A percentile compares a stretch with the other conserved stretches of the same genome.
Evolutionary conservation across 2,113 vertebrate genomes (phyloP).

Genomic region (Brachirus orientalis): DNA sequence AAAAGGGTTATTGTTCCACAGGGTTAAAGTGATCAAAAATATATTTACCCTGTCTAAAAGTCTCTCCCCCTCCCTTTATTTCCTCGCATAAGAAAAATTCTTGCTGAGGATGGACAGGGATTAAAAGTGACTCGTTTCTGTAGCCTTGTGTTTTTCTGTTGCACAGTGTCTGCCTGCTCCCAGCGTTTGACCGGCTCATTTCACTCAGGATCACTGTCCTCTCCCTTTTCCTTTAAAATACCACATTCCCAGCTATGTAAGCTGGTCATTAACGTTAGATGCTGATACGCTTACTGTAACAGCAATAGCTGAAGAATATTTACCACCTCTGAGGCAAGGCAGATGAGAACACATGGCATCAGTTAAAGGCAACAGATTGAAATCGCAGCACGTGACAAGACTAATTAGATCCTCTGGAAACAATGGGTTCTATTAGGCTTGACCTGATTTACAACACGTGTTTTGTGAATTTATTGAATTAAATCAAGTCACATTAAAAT

Average conservation of each 20-base stretch:
- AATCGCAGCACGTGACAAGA: conserved; percentile 60
- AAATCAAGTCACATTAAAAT: background rate
- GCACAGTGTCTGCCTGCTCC: conserved; percentile 28
- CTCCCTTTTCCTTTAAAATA: conserved; percentile 30
- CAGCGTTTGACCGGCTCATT: conserved; percentile 44
- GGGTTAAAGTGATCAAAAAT: conserved; percentile 44
- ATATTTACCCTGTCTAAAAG: conserved; percentile 34
- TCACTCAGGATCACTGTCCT: conserved; percentile 33
- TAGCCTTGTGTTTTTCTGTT: conserved; percentile 59
- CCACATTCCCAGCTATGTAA: conserved; percentile 26
- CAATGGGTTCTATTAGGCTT: conserved; percentile 10
- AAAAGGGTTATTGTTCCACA: conserved; percentile 67
- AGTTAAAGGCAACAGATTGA: conserved; percentile 63
- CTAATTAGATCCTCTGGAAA: conserved; percentile 55
- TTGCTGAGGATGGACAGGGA: conserved; percentile 45
- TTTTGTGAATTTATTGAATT: conserved; percentile 18
- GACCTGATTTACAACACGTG: conserved; percentile 18
- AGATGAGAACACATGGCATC: conserved; percentile 73
- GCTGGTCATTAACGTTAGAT: conserved; percentile 44
- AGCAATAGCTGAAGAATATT: conserved; percentile 31
- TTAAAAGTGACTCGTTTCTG: conserved; percentile 51
- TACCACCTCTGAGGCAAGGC: conserved; percentile 42
- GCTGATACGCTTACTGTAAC: conserved; percentile 40
- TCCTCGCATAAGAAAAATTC: conserved; percentile 53
- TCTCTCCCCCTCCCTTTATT: conserved; percentile 34